Percentiles rank a stretch among this genome's conserved stretches.
Conservation (phyloP, 2,113 vertebrate genomes). For the Chloropsis cyanopogon region DNA sequence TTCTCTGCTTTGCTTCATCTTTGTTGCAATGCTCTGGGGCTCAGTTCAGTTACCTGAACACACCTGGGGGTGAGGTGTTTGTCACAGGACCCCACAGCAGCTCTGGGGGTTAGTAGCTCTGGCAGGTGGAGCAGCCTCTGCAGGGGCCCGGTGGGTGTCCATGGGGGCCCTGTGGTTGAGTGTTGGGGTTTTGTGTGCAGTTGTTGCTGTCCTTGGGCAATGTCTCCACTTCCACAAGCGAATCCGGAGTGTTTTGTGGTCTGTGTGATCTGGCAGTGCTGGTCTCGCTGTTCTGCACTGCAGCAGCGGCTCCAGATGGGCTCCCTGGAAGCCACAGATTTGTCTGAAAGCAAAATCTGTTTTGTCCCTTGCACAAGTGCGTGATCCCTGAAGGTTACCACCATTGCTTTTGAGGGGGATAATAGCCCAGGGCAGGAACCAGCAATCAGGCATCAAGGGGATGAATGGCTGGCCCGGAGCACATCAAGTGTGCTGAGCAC, state of each 20-base stretch:
- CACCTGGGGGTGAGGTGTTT: background rate
- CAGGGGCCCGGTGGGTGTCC: accelerated
- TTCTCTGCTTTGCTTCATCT: background rate
- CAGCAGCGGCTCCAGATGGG: background rate
- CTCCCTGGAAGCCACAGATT: background rate
- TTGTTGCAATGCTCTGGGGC: background rate
- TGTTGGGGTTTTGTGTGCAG: background rate
- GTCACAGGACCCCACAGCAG: background rate
- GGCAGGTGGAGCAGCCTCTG: background rate
- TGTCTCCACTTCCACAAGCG: accelerated
- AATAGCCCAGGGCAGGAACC: background rate
- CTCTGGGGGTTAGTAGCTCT: background rate
- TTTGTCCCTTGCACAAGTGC: background rate
- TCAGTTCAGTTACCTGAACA: background rate
- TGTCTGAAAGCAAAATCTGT: background rate
- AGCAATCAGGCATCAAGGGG: background rate
- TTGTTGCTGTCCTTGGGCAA: background rate
- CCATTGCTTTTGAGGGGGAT: background rate
- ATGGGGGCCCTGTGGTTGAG: background rate
- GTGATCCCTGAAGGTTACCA: background rate
- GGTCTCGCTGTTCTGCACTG: accelerated
- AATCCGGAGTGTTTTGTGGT: background rate
- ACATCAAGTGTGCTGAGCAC: background rate
- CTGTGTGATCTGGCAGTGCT: background rate
- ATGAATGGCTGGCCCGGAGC: background rate